Conservation (phyloP, 92 coral and sea anemone species). For the Parazoanthus atlanticus region DNA sequence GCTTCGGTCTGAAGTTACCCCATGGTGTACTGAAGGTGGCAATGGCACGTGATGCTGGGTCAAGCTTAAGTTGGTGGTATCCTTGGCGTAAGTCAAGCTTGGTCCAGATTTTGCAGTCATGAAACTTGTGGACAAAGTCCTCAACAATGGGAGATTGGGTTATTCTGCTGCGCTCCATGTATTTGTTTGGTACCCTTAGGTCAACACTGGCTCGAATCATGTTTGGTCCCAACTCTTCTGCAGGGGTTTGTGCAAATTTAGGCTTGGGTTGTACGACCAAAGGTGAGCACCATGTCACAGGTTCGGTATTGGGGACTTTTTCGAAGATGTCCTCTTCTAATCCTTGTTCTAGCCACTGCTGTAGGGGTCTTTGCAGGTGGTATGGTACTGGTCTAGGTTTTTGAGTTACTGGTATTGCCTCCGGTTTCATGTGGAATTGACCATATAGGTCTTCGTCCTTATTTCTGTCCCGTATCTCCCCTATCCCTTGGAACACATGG, state of each 20-base stretch:
- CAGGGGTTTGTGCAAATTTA: conserved; percentile 25
- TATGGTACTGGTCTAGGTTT: conserved; percentile 64
- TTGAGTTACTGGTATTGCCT: conserved; percentile 55
- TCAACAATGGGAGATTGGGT: conserved; percentile 50
- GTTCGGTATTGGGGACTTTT: conserved; percentile 51
- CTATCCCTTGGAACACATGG: conserved; percentile 42
- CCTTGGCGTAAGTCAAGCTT: conserved; percentile 61
- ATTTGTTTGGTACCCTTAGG: conserved; percentile 50
- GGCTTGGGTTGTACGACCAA: conserved; percentile 63
- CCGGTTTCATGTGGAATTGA: conserved; percentile 58
- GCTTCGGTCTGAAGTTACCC: conserved; percentile 56
- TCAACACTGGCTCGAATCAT: conserved; percentile 61
- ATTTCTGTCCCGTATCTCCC: conserved; percentile 52
- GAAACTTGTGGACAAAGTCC: conserved; percentile 53
- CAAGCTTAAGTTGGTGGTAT: conserved; percentile 60
- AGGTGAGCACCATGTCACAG: conserved; percentile 67
- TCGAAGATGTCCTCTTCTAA: conserved; percentile 57
- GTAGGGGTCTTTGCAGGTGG: conserved; percentile 58
- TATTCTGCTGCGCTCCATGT: conserved; percentile 60
- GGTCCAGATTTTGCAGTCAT: conserved; percentile 56
- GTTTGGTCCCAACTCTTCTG: conserved; percentile 42
- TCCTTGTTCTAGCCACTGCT: conserved; percentile 57
- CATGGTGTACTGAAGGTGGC: conserved; percentile 68
- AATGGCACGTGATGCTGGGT: conserved; percentile 52
- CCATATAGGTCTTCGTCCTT: conserved; percentile 49